Percentiles rank a stretch among this genome's conserved stretches.
Evolutionary conservation across 2,888 invertebrate genomes (phyloP).

Genomic region (Melieria picta): DNA sequence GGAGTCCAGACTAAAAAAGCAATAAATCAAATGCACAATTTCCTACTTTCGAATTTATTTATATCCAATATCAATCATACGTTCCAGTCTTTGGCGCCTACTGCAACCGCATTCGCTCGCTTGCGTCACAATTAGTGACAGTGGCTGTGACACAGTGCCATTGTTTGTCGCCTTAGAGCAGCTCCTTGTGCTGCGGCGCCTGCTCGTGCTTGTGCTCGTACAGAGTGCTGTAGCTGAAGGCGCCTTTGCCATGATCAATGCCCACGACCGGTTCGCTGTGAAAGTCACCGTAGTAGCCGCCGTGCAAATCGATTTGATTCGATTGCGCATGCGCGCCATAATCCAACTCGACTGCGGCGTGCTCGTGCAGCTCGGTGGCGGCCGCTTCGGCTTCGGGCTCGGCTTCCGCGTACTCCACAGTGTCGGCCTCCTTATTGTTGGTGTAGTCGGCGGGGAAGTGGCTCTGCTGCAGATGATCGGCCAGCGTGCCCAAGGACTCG

Average conservation of each 20-base stretch:
- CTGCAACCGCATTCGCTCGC: neutral
- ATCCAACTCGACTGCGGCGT: slow-evolving; percentile 40
- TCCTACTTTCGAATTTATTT: too few species aligned
- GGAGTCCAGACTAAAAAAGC: too few species aligned
- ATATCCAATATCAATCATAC: neutral
- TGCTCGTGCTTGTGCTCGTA: slow-evolving; percentile 56
- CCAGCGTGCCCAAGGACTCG: slow-evolving; percentile 51
- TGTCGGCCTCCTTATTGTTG: slow-evolving; percentile 39
- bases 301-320: slow-evolving; percentile 38
- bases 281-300: slow-evolving; percentile 40
- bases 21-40: too few species aligned
- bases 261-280: slow-evolving; percentile 55
- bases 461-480: slow-evolving; percentile 54
- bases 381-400: slow-evolving; percentile 50
- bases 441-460: slow-evolving; percentile 54
- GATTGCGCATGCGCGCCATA: slow-evolving; percentile 40
- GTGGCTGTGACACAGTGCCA: slow-evolving; percentile 10
- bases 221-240: slow-evolving; percentile 61
- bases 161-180: neutral
- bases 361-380: slow-evolving; percentile 41
- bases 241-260: slow-evolving; percentile 63
- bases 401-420: slow-evolving; percentile 3
- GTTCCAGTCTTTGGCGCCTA: slow-evolving; percentile 24
- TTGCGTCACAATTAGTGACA: neutral
- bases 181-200: slow-evolving; percentile 8